Base-by-base conservation (phyloP, 2,113 vertebrate genomes). In the Pithys albifrons region DNA sequence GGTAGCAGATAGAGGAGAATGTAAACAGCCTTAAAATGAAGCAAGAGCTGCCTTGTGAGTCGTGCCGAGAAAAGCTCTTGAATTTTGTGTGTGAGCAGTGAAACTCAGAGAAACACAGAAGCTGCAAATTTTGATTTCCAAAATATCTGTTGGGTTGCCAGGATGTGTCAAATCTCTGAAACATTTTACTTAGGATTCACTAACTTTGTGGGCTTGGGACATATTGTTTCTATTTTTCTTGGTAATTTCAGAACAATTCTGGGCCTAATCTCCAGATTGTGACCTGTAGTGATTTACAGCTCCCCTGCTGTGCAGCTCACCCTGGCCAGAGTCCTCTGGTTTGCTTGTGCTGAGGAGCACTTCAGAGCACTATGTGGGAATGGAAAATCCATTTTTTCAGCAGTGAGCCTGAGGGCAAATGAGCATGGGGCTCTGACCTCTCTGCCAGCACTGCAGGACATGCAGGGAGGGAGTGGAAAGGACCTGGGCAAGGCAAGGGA, bases 401-500 rank as follows among this genome's bases (percentile, higher is more conserved):
- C 17, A 14, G 25, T 1, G 1, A 84, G 19, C 4, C 1, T 1
- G 0, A 23, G 17, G 35, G 33, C 20, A 78, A 89, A 72, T 23
- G 14, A 69, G 12, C 1, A 5, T 4, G 10, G 25, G 48, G 27
- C 28, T 23, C 15, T 20, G 5, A 14, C 33, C 19, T 48, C 19
- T 79, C 27, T 4, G 3, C 41, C 49, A 73, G 58, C 41, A 48
- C 69, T 51, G 33, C 6, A 46, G 28, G 49, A 64, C 39, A 27
- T 1, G 7, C 15, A 43, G 27, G 1, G 7, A 10, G 3, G 10
- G 3, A 6, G 2, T 57, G 14, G 52, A 25, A 69, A 39, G 1
- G 3, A 69, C 27, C 10, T 1, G 1, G 11, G 20, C 15, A 83
- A 69, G 19, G 52, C 2, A 4, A 10, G 9, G 35, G 22, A 52